These are phyloP conservation scores for Cheirogaleus medius DNA, from an alignment of 2,113 vertebrate genomes.

Conservation along the genomic window DNA sequence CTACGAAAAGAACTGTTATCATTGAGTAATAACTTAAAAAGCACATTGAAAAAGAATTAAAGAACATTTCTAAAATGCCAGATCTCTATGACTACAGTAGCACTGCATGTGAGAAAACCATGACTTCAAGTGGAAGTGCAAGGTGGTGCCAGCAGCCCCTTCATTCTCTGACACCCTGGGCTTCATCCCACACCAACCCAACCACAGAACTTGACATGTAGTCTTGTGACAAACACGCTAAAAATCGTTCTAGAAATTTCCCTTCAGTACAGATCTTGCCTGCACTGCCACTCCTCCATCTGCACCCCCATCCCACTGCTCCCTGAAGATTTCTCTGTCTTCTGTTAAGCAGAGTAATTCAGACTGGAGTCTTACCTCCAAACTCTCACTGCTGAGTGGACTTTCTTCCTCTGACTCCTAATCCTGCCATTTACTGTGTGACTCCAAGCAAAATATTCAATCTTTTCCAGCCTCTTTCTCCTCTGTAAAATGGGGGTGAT, in stretches of 20 bases:
- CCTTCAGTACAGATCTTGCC: background rate
- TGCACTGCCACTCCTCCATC: background rate
- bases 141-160: background rate
- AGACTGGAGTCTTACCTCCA: background rate
- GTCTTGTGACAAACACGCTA: background rate
- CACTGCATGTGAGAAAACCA: background rate
- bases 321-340: background rate
- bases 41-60: background rate
- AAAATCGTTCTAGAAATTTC: background rate
- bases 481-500: background rate
- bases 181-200: background rate
- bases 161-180: background rate
- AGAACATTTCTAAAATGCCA: background rate
- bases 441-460: background rate
- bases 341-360: background rate
- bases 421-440: background rate
- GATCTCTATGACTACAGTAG: background rate
- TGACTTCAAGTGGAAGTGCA: background rate
- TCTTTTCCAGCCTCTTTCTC: background rate
- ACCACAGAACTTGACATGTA: too few species aligned
- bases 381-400: background rate
- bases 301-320: background rate
- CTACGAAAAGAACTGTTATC: background rate
- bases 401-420: too few species aligned
- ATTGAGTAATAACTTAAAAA: background rate